Evolutionary conservation across 2,888 invertebrate genomes (phyloP).

Genomic region (Drosophila melanocephala): DNA sequence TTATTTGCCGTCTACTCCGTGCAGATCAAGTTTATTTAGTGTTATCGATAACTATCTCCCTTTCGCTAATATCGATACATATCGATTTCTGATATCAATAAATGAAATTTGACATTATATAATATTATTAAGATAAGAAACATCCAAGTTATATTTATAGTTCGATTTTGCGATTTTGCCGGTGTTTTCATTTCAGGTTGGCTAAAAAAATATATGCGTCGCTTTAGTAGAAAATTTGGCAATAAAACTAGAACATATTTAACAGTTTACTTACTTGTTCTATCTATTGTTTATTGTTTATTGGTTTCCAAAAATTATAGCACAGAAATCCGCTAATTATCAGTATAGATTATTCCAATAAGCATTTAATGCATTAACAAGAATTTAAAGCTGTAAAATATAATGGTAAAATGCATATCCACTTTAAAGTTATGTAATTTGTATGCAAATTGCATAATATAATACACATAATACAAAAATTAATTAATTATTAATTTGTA

Average conservation of each 20-base stretch:
- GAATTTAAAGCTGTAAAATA: neutral
- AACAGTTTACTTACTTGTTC: neutral
- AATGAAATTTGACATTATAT: neutral
- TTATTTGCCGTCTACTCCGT: neutral
- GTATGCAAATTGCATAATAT: neutral
- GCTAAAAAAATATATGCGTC: too few species aligned
- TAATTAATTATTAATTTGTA: neutral
- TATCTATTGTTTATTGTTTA: neutral
- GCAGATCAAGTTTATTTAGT: neutral
- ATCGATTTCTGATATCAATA: neutral
- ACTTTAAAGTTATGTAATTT: neutral
- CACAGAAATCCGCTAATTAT: neutral
- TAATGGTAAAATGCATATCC: neutral
- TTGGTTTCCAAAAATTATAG: neutral
- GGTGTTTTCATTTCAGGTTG: too few species aligned
- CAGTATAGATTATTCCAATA: neutral
- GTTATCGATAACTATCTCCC: neutral
- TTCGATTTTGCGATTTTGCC: too few species aligned
- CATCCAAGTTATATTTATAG: too few species aligned
- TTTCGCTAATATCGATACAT: neutral
- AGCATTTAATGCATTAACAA: neutral
- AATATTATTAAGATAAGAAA: too few species aligned
- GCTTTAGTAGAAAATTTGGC: too few species aligned
- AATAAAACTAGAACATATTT: too few species aligned
- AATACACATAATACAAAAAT: too few species aligned